These are phyloP conservation scores for Notarius lentiginosus DNA, from an alignment of 2,113 vertebrate genomes.

Conservation along the genomic window DNA sequence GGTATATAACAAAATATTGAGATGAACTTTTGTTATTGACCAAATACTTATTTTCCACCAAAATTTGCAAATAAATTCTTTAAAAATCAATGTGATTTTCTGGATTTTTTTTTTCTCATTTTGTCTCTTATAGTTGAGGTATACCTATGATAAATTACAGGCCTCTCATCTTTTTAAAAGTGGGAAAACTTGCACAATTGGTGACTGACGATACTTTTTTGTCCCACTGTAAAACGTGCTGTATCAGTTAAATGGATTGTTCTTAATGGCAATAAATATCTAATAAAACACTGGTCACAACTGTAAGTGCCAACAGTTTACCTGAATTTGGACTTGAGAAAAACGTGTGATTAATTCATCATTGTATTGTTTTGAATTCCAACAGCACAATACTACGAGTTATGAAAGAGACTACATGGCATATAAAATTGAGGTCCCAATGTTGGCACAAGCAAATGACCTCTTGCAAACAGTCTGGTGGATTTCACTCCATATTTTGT, in stretches of 20 bases:
- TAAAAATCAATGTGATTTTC: too few relatives aligned
- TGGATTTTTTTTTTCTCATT: too few relatives aligned
- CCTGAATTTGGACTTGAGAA: slow-evolving; percentile 48
- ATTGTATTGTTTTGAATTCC: slow-evolving; percentile 46
- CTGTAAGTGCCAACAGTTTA: slow-evolving; percentile 16
- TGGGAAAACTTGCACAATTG: too few relatives aligned
- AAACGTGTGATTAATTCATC: slow-evolving; percentile 39
- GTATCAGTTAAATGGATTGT: slow-evolving; percentile 47
- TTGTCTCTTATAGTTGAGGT: too few relatives aligned
- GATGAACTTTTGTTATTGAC: too few relatives aligned
- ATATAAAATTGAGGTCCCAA: slow-evolving; percentile 47
- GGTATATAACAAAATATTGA: too few relatives aligned
- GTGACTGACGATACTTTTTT: too few relatives aligned
- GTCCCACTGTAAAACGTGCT: slow-evolving; percentile 46
- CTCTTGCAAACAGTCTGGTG: slow-evolving; percentile 34
- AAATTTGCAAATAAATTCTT: too few relatives aligned
- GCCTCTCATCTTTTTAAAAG: too few relatives aligned
- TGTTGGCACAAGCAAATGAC: slow-evolving; percentile 45
- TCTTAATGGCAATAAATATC: slow-evolving; percentile 52
- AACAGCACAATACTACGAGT: slow-evolving; percentile 32
- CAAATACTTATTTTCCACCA: too few relatives aligned
- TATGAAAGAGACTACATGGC: slow-evolving; percentile 44
- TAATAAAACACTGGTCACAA: slow-evolving; percentile 34
- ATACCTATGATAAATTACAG: too few relatives aligned
- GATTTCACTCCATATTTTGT: slow-evolving; percentile 31